Percentiles rank a stretch among this genome's conserved stretches.
Evolutionary conservation across 2,797 vertebrate genomes (phyloP).

Genomic region (Saxicola maurus): DNA sequence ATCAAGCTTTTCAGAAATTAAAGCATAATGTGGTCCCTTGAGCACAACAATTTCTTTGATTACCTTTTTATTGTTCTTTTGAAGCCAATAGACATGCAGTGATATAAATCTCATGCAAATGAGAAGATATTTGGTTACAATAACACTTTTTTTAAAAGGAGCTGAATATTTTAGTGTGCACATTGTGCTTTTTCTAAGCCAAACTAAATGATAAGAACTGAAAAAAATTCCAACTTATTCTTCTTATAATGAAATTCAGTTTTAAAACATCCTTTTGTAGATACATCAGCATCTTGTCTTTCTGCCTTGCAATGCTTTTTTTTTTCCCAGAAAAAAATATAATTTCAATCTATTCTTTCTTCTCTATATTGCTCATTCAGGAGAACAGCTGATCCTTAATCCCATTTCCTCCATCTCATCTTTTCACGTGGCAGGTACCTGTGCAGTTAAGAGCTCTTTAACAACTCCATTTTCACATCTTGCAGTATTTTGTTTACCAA

Average conservation of each 20-base stretch:
- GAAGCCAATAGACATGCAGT: constrained; percentile 1
- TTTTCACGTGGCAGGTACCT: background rate
- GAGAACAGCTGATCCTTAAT: background rate
- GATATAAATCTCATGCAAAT: constrained; percentile 45
- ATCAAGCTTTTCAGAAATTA: constrained; percentile 42
- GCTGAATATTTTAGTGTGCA: background rate
- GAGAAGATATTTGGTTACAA: constrained; percentile 8
- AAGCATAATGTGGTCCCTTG: constrained; percentile 19
- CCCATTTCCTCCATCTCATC: background rate
- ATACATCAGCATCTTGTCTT: background rate
- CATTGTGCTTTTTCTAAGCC: background rate
- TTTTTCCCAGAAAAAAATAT: background rate
- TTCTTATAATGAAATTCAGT: background rate
- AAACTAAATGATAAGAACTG: background rate
- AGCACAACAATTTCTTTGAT: constrained; percentile 52
- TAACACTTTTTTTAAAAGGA: background rate
- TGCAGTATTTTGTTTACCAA: background rate
- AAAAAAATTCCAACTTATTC: background rate
- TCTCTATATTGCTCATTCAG: background rate
- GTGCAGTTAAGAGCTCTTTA: background rate
- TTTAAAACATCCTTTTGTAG: background rate
- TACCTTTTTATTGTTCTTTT: constrained; percentile 56
- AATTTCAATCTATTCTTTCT: background rate
- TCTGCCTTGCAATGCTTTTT: background rate
- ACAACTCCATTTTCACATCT: background rate